Base-by-base conservation (phyloP, 30 jellyfish, hydroid and myxozoan genomes). In the Haliclystus octoradiatus region DNA sequence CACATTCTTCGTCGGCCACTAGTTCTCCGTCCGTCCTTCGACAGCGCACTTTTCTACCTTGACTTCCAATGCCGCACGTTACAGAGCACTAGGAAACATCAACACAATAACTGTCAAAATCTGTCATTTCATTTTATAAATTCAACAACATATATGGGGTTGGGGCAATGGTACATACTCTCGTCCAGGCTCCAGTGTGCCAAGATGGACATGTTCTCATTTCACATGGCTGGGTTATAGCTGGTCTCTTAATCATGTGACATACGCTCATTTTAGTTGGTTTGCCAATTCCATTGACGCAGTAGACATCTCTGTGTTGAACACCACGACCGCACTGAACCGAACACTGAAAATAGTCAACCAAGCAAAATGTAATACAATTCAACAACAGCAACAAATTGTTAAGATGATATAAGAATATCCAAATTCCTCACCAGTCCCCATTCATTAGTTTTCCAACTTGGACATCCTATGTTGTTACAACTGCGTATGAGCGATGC, bases 401-500 rank as follows among this genome's bases (percentile, higher is more conserved):
- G n/a, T n/a, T n/a, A n/a, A n/a, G n/a, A n/a, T n/a, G n/a, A n/a
- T n/a, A n/a, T n/a, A n/a, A n/a, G n/a, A n/a, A n/a, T n/a, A n/a
- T n/a, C n/a, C n/a, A n/a, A n/a, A n/a, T n/a, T 9, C 22, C 93
- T 78, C 51, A 86, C 96, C 91, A 76, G 52, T 7, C 82, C 62
- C 96, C 96, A 86, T 31, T 84, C 96, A 1, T 90, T 84, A 3
- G 85, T 67, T 49, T 86, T 78, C 96, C 96, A 86, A 46, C 79
- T 78, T n/a, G 98, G 95, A 63, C 98, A 89, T 7, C 87, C 93
- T 52, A 52, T 34, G 49, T 80, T 79, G 35, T 89, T 89, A 61
- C 98, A 89, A 23, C 88, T 33, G 52, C 93, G 67, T 29, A 31
- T 34, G 27, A 81, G 72, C n/a, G 67, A 51, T 26, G 78, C 85